These are phyloP conservation scores for Corythaeola cristata DNA, from an alignment of 2,113 vertebrate genomes.

Conservation along the genomic window DNA sequence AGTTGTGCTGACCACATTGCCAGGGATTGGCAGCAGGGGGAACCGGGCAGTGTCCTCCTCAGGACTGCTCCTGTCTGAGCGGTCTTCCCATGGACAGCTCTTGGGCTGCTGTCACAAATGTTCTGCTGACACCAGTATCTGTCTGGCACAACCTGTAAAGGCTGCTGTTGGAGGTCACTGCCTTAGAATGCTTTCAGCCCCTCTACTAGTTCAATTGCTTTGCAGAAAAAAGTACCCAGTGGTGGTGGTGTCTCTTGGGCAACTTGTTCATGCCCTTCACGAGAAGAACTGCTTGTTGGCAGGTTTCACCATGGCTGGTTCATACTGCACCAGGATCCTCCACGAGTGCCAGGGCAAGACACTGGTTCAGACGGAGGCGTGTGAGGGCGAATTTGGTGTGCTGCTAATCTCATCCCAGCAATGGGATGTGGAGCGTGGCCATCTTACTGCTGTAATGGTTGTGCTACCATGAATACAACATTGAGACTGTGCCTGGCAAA, in stretches of 20 bases:
- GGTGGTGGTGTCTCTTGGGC: neutral
- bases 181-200: neutral
- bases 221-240: neutral
- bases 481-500: neutral
- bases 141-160: neutral
- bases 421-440: neutral
- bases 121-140: neutral
- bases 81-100: neutral
- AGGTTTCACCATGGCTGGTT: neutral
- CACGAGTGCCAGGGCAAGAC: neutral
- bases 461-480: neutral
- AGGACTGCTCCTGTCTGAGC: neutral
- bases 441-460: neutral
- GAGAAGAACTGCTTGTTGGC: neutral
- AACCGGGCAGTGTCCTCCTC: neutral
- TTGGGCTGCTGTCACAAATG: neutral
- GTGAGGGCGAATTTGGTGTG: neutral
- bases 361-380: neutral
- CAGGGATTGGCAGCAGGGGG: neutral
- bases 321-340: neutral
- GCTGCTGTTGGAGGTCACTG: neutral
- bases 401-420: neutral
- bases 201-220: neutral
- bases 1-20: neutral
- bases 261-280: fast-evolving